Conservation (phyloP, 2,113 vertebrate species). For the Aix galericulata region DNA sequence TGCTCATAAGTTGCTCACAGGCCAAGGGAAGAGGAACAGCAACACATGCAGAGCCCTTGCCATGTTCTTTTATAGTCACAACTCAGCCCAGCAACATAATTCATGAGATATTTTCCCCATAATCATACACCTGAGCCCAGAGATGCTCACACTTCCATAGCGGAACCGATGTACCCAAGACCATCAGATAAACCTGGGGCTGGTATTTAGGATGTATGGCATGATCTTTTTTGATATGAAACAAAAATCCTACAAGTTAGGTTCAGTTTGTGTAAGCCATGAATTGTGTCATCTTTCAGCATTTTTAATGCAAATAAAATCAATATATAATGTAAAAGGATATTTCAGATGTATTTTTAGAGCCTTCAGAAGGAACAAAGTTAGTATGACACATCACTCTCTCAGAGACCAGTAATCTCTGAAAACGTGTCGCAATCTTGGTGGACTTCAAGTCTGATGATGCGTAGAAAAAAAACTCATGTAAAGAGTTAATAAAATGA, state of each 20-base stretch:
- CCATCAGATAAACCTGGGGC: not conserved
- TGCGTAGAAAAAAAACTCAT: not conserved
- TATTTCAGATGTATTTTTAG: constrained; percentile 55
- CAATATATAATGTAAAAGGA: constrained; percentile 34
- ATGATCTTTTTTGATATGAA: not conserved
- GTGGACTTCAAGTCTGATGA: constrained; percentile 13
- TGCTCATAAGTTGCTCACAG: not conserved
- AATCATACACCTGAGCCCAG: not conserved
- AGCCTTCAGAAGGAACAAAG: constrained; percentile 41
- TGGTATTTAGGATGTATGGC: not conserved
- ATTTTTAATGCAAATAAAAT: constrained; percentile 55
- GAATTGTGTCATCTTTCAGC: not conserved
- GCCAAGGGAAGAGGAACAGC: not conserved
- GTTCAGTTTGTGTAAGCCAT: constrained; percentile 3
- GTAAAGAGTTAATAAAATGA: not conserved
- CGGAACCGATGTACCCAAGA: not conserved
- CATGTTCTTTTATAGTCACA: not conserved
- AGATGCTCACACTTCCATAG: not conserved
- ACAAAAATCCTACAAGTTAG: not conserved
- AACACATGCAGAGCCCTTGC: fast-evolving
- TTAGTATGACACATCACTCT: constrained; percentile 41
- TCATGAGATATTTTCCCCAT: not conserved
- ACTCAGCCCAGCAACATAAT: fast-evolving
- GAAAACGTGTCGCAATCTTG: not conserved
- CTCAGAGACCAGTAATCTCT: constrained; percentile 37